A percentile compares a stretch with the other conserved stretches of the same genome.
Conservation (phyloP, 1,140 invertebrate genomes). For the Anoplophora glabripennis region DNA sequence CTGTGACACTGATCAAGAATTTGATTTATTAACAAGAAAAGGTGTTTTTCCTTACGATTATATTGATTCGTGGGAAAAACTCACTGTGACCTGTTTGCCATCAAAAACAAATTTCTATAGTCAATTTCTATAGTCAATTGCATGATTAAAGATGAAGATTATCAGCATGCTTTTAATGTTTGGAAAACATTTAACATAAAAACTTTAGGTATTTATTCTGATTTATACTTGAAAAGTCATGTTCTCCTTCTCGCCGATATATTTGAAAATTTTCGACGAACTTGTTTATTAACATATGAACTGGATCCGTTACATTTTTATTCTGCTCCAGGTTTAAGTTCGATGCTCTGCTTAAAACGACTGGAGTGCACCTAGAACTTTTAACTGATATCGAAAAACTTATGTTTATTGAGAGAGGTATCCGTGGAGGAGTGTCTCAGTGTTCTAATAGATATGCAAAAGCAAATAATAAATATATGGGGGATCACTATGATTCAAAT, state of each 20-base stretch:
- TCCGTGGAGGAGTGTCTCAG: slow-evolving; percentile 44
- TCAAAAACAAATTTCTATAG: slow-evolving; percentile 34
- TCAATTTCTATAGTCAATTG: slow-evolving; percentile 48
- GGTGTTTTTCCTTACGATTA: slow-evolving; percentile 44
- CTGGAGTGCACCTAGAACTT: slow-evolving; percentile 3
- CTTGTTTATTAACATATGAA: slow-evolving; percentile 38
- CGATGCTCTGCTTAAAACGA: not conserved
- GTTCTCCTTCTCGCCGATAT: slow-evolving; percentile 48
- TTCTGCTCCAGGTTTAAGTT: slow-evolving; percentile 40
- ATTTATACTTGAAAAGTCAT: slow-evolving; percentile 50
- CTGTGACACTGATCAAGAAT: slow-evolving; percentile 22
- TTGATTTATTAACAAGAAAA: slow-evolving; percentile 37
- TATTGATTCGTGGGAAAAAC: slow-evolving; percentile 22
- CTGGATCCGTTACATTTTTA: slow-evolving; percentile 45
- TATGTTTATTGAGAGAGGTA: slow-evolving; percentile 28
- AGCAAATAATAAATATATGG: slow-evolving; percentile 36
- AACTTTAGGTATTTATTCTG: slow-evolving; percentile 47
- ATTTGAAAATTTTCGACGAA: slow-evolving; percentile 48
- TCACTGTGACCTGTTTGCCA: not conserved
- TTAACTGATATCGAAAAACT: slow-evolving; percentile 1
- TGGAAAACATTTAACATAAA: slow-evolving; percentile 48
- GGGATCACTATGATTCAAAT: slow-evolving; percentile 16
- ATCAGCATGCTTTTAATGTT: slow-evolving; percentile 43
- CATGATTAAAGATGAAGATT: slow-evolving; percentile 40
- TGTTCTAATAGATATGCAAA: slow-evolving; percentile 39